A percentile compares a stretch with the other conserved stretches of the same genome.
These are phyloP conservation scores for Vanessa tameamea DNA, from an alignment of 1,140 invertebrate genomes.

Conservation along the genomic window DNA sequence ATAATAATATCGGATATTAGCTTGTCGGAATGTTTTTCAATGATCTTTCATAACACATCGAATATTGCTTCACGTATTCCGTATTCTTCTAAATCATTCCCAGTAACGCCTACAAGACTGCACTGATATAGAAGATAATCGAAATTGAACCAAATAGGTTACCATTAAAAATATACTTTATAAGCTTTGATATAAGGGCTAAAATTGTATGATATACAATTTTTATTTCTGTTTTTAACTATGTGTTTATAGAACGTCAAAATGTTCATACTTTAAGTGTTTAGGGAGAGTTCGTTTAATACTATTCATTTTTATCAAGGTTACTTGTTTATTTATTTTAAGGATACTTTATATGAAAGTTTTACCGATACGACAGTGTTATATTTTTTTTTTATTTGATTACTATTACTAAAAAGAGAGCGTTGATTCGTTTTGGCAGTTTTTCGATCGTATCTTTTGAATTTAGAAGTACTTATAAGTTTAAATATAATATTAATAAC, in stretches of 20 bases:
- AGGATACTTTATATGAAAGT: conserved; percentile 1
- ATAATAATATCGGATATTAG: too few species aligned
- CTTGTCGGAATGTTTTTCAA: not conserved
- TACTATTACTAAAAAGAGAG: too few species aligned
- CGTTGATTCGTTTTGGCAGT: too few species aligned
- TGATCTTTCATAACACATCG: conserved; percentile 1
- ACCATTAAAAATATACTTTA: not conserved
- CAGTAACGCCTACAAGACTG: conserved; percentile 26
- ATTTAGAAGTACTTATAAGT: too few species aligned
- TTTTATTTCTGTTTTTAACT: not conserved
- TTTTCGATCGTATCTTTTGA: too few species aligned
- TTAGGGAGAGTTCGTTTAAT: conserved; percentile 47
- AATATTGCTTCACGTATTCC: conserved; percentile 15
- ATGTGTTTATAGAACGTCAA: conserved; percentile 21
- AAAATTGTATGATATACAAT: not conserved
- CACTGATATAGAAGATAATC: conserved; percentile 3
- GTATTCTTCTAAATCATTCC: conserved; percentile 25
- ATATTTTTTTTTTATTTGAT: not conserved
- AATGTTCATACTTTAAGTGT: conserved; percentile 33
- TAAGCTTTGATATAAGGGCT: not conserved
- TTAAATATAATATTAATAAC: too few species aligned
- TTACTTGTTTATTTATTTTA: conserved; percentile 31
- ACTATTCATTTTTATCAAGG: conserved; percentile 33
- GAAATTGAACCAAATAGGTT: not conserved
- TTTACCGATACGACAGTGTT: not conserved